Evolutionary conservation across 2,113 vertebrate species (phyloP).

Genomic region (Orthonyx spaldingii): DNA sequence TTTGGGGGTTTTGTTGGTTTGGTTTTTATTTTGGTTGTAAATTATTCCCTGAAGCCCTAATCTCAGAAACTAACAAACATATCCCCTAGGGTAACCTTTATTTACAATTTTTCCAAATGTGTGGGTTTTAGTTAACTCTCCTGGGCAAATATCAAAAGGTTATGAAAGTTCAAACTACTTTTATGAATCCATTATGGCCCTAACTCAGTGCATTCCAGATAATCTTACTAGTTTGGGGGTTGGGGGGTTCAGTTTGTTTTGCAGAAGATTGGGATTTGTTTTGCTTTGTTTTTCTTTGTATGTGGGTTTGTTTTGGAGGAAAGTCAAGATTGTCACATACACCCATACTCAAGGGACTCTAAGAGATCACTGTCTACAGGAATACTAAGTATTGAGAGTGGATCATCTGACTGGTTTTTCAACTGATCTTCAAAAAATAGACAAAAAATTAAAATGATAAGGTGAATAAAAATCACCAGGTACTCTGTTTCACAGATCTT

Average conservation of each 20-base stretch:
- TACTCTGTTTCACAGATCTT: not conserved
- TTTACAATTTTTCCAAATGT: not conserved
- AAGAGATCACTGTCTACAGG: not conserved
- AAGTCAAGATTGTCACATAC: not conserved
- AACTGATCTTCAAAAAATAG: not conserved
- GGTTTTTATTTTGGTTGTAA: not conserved
- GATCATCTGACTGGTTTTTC: not conserved
- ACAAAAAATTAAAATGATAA: not conserved
- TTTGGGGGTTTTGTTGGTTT: accelerated
- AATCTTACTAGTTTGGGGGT: not conserved
- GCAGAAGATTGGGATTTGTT: not conserved
- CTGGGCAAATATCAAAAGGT: not conserved
- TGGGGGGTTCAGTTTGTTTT: not conserved
- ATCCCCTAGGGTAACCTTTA: not conserved
- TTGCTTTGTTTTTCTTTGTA: not conserved
- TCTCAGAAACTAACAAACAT: not conserved
- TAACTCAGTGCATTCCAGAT: not conserved
- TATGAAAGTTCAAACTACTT: not conserved
- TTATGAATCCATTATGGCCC: not conserved
- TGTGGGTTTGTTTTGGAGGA: not conserved
- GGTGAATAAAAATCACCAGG: not conserved
- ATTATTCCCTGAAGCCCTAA: not conserved
- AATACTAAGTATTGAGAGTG: not conserved
- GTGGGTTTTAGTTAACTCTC: not conserved
- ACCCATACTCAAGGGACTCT: not conserved